Conservation (phyloP, 2,113 vertebrate species). For the Phrynosoma blainvillii region DNA sequence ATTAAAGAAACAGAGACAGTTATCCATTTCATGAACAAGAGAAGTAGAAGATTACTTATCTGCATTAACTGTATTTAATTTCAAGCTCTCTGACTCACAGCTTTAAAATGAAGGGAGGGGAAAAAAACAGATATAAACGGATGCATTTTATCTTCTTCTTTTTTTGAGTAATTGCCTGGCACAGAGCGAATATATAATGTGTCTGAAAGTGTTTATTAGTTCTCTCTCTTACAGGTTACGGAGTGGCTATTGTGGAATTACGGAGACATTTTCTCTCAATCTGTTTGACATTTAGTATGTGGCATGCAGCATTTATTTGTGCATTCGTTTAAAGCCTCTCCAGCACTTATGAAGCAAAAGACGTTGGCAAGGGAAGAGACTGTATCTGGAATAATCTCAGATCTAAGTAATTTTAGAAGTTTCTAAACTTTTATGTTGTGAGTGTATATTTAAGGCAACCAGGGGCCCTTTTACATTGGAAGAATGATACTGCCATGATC, state of each 20-base stretch:
- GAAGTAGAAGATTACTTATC: slow-evolving; percentile 40
- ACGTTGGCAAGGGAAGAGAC: neutral
- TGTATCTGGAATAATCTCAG: too few relatives aligned
- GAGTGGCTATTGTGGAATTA: slow-evolving; percentile 27
- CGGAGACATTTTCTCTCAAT: slow-evolving; percentile 38
- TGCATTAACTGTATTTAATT: slow-evolving; percentile 62
- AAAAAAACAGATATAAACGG: slow-evolving; percentile 54
- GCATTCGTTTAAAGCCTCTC: slow-evolving; percentile 52
- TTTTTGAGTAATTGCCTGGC: slow-evolving; percentile 20
- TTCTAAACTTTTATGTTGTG: too few relatives aligned
- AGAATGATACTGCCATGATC: too few relatives aligned
- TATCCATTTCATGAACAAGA: slow-evolving; percentile 29
- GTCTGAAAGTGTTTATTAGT: slow-evolving; percentile 46
- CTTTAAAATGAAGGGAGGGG: slow-evolving; percentile 44
- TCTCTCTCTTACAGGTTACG: slow-evolving; percentile 2
- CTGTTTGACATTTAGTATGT: slow-evolving; percentile 31
- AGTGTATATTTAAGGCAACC: too few relatives aligned
- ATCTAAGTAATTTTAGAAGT: too few relatives aligned
- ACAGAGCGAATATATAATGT: slow-evolving; percentile 42
- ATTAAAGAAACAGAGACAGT: slow-evolving; percentile 54
- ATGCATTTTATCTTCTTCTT: slow-evolving; percentile 58
- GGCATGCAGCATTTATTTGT: slow-evolving; percentile 36
- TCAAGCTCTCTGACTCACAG: slow-evolving; percentile 54
- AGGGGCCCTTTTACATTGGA: too few relatives aligned
- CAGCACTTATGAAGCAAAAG: neutral